Evolutionary conservation across 2,797 vertebrate species (phyloP).

Genomic region (Acipenser transmontanus): DNA sequence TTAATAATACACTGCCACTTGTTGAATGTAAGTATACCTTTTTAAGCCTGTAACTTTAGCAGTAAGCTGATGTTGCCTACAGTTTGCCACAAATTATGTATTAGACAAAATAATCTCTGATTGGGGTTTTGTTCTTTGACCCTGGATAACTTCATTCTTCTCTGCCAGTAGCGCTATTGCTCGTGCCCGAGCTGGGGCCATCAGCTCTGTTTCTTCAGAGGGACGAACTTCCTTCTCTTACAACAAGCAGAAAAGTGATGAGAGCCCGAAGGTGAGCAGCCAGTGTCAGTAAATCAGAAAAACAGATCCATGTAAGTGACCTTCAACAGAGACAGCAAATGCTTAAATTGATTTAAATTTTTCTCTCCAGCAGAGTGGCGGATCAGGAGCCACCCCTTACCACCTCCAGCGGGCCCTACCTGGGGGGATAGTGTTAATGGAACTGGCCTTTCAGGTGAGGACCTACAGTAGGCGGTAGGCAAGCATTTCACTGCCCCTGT

Average conservation of each 20-base stretch:
- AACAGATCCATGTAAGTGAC: background rate
- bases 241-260: conserved; percentile 84
- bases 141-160: background rate
- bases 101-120: too few relatives aligned
- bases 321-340: background rate
- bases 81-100: too few relatives aligned
- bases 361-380: conserved; percentile 55
- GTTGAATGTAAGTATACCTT: too few relatives aligned
- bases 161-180: conserved; percentile 57
- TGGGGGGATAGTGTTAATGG: conserved; percentile 92
- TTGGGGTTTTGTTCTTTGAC: background rate
- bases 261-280: conserved; percentile 85
- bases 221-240: conserved; percentile 85
- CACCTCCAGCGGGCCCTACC: conserved; percentile 95
- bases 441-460: conserved; percentile 88
- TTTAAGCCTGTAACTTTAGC: too few relatives aligned
- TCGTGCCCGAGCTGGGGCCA: conserved; percentile 75
- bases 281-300: background rate
- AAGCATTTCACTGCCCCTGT: background rate
- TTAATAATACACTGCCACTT: too few relatives aligned
- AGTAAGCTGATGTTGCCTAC: too few relatives aligned
- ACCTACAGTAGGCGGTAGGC: too few relatives aligned
- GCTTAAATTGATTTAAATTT: conserved; percentile 3
- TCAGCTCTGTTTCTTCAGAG: conserved; percentile 74
- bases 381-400: conserved; percentile 63